phyloP scores from a whole-genome alignment of 2,888 invertebrate species.

The Patella depressa region DNA sequence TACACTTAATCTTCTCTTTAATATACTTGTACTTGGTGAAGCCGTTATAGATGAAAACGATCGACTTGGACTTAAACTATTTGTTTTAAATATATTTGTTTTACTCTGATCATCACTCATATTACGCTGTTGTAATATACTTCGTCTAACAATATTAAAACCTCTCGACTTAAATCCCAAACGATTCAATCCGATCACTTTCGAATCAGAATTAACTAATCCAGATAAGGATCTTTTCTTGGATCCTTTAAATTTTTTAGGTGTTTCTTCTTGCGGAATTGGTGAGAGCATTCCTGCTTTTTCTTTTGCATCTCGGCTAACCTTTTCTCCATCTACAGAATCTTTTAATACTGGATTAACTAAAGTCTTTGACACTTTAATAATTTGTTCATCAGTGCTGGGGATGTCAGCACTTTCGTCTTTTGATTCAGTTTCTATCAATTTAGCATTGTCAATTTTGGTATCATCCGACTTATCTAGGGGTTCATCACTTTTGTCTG shows the following conservation, averaged over 20 bases:
- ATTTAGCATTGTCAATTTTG: conserved; percentile 6
- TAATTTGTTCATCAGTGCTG: background rate
- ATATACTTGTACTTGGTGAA: conserved; percentile 66
- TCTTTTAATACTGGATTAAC: background rate
- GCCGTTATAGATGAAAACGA: conserved; percentile 60
- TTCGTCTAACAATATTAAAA: conserved; percentile 24
- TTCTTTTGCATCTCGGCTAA: background rate
- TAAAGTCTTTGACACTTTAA: background rate
- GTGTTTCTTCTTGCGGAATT: conserved; percentile 43
- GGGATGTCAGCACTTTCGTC: background rate
- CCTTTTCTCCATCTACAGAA: background rate
- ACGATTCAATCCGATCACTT: conserved; percentile 15
- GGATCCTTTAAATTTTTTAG: conserved; percentile 38
- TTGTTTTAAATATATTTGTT: background rate
- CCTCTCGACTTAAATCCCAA: conserved; percentile 18
- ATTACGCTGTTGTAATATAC: conserved; percentile 21
- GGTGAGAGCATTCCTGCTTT: background rate
- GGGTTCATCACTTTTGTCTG: too few relatives aligned
- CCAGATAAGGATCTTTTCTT: background rate
- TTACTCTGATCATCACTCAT: background rate
- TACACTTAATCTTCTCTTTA: conserved; percentile 56
- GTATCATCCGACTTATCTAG: background rate
- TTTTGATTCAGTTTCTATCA: background rate
- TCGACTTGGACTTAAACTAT: background rate
- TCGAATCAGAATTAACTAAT: conserved; percentile 22